Base-by-base conservation (phyloP, 2,888 invertebrate species). In the Drosophila histrio region DNA sequence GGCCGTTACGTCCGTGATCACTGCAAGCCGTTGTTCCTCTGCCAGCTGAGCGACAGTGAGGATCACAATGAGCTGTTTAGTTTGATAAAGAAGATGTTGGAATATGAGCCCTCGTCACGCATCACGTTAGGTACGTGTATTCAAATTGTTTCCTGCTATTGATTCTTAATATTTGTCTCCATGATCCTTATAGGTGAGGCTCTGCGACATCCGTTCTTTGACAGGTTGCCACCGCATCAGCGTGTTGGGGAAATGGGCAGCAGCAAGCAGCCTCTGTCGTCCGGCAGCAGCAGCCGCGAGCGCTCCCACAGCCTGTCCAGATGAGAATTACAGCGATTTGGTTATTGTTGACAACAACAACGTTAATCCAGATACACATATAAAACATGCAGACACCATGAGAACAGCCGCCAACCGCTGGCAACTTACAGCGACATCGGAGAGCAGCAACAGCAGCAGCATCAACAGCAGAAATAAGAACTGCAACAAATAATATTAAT, bases 1-100 rank as follows among this genome's bases (percentile, higher is more conserved):
- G 99, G 99, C 56, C 95, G 98, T 93, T 99, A 99, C 91, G 99
- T 99, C 38, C 94, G 98, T 88, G 98, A 99, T 92, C 98, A 98
- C 92, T 99, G 99, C 93, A 98, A 98, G 94, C 98, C 98, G 57
- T 93, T 99, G 59, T 95, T 98, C 96, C 95, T 98, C 92, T 98
- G 98, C 92, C 94, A 97, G 92, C 94, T 95, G 90, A 95, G 94
- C 88, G 97, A 97, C 84, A 96, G 96, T 85, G 95, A 96, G 79
- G 99, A 99, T 89, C 97, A 99, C 92, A 94, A 96, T 72, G 96
- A 97, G 91, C 93, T 99, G 89, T 99, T 99, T 92, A 98, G 99
- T 91, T 93, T 99, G 90, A 95, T 99, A 84, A 95, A 96, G 88
- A 95, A 96, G 92, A 99, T 99, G 99, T 93, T 99, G 91, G 98